phyloP scores from a whole-genome alignment of 2,113 vertebrate genomes.

The Bubo blakistoni region DNA sequence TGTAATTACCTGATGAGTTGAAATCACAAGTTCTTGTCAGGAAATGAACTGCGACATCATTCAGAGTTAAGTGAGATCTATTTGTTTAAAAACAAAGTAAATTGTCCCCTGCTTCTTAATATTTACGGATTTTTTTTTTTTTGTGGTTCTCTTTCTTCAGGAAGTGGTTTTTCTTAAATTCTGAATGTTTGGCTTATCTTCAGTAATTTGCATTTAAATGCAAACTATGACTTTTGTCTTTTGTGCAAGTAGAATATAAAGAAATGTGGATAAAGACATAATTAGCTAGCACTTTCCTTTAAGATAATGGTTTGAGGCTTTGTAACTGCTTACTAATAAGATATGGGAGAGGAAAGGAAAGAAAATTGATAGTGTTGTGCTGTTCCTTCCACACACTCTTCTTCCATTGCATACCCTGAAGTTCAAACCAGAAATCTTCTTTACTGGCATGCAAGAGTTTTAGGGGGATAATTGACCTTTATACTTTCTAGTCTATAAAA shows the following conservation, averaged over 20 bases:
- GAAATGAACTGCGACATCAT: neutral
- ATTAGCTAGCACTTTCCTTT: slow-evolving; percentile 38
- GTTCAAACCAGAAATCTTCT: neutral
- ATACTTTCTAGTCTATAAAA: neutral
- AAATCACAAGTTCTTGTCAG: neutral
- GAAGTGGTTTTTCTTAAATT: neutral
- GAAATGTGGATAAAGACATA: slow-evolving; percentile 42
- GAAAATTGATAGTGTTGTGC: neutral
- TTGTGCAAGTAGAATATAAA: slow-evolving; percentile 27
- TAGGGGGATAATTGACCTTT: neutral
- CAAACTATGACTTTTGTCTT: slow-evolving; percentile 25
- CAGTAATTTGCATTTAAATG: slow-evolving; percentile 41
- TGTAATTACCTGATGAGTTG: slow-evolving; percentile 22
- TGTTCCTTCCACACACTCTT: neutral
- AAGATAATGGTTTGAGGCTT: neutral
- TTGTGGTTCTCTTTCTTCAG: neutral
- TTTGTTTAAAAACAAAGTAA: slow-evolving; percentile 9
- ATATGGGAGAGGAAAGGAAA: neutral
- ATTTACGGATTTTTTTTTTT: neutral
- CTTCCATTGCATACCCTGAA: neutral
- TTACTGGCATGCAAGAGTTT: neutral
- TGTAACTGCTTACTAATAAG: neutral
- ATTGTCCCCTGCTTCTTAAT: neutral
- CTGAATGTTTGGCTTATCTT: slow-evolving; percentile 16
- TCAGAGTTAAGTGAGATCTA: neutral